Percentiles rank a stretch among this genome's conserved stretches.
Evolutionary conservation across 1,140 invertebrate species (phyloP).

Genomic region (Drosophila arizonae): DNA sequence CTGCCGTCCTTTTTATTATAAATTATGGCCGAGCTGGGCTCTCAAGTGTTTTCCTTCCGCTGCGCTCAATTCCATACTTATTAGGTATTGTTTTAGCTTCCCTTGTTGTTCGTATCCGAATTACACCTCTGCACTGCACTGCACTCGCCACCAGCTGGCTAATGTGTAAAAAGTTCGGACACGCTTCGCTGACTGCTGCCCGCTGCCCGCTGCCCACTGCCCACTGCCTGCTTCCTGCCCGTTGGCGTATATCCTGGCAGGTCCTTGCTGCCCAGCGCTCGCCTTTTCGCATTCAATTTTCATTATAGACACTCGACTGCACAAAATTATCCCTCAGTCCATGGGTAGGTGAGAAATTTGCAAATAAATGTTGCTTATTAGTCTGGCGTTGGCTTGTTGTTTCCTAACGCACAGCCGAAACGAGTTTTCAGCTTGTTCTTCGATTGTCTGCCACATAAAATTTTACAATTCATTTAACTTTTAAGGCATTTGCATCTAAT

Average conservation of each 20-base stretch:
- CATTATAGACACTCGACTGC: conserved; percentile 76
- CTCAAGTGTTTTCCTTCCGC: conserved; percentile 62
- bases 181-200: conserved; percentile 61
- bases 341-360: background rate
- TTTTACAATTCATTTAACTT: conserved; percentile 30
- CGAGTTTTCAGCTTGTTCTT: conserved; percentile 22
- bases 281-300: conserved; percentile 70
- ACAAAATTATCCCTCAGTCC: conserved; percentile 39
- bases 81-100: conserved; percentile 49
- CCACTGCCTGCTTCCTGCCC: conserved; percentile 50
- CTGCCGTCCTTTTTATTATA: conserved; percentile 47
- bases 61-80: conserved; percentile 70
- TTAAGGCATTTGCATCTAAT: conserved; percentile 2
- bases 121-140: conserved; percentile 51
- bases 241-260: conserved; percentile 45
- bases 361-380: conserved; percentile 46
- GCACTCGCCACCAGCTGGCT: conserved; percentile 49
- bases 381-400: conserved; percentile 7
- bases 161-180: conserved; percentile 72
- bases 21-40: conserved; percentile 48
- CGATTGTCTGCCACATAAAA: conserved; percentile 12
- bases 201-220: conserved; percentile 48
- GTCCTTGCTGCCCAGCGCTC: conserved; percentile 12
- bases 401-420: background rate
- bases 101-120: conserved; percentile 39